Evolutionary conservation across 2,888 invertebrate species (phyloP), one percentile per base, ranked within the genome.

Genomic region (Drosophila conformis): DNA sequence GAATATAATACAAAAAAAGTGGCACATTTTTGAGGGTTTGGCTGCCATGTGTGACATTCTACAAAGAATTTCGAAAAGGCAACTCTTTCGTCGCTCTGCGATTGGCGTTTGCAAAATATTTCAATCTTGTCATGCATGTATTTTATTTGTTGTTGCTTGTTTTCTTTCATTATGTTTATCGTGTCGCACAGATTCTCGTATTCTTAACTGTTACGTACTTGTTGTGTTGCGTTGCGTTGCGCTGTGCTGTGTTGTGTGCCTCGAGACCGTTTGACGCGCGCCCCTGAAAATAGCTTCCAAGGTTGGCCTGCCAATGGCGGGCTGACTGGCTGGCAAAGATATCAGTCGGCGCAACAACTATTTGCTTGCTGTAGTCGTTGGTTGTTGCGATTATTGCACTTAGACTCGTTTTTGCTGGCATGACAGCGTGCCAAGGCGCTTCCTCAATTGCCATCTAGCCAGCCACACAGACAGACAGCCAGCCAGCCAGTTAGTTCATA

Each of bases 231-330:
- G 1, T 40, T 38, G 53, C 10, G 31, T 10, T 59, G 64, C 61
- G 18, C 15, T 27, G 27, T 51, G 51, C 27, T 31, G 31, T 25
- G 13, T 75, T 73, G 76, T 80, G 74, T 79, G 78, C 74, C 33
- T 29, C 35, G 35, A 11, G 35, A 11, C 3, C 42, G 46, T 40
- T 89, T 89, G 82, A 82, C 77, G 83, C 77, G 79, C 77, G 89
- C 79, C 91, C 91, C 90, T 91, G 90, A 91, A 91, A 89, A 89
- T 83, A 82, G 80, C 82, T 80, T 83, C 79, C 91, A 91, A 91
- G 91, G 91, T 90, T 91, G 82, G 18, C 53, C 25, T 27, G 27
- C n/a, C 65, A 65, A 27, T 46, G 4, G 10, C 46, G 7, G 21
- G 21, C 21, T 42, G n/a, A n/a, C 21, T 42, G 13, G 6, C 7